Conservation (phyloP, 2,797 vertebrate species). For the Aphelocoma californica region DNA sequence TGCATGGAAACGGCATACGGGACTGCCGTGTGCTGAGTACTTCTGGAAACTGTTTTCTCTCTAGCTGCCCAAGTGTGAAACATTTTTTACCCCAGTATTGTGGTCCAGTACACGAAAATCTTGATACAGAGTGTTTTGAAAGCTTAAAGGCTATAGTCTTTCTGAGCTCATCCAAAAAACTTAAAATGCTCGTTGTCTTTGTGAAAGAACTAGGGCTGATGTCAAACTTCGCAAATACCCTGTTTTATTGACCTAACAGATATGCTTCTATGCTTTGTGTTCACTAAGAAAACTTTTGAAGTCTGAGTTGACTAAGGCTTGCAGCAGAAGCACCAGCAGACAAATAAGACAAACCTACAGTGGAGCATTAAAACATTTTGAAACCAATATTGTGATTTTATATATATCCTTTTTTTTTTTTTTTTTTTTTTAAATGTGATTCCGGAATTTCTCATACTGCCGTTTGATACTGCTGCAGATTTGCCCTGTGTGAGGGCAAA, state of each 20-base stretch:
- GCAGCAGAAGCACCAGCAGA: not conserved
- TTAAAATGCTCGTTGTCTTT: accelerated
- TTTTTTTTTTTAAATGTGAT: not conserved
- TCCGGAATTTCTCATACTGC: not conserved
- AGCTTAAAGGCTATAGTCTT: not conserved
- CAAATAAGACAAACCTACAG: not conserved
- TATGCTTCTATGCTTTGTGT: not conserved
- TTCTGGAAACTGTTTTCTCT: not conserved
- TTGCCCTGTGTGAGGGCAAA: not conserved
- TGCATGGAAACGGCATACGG: accelerated
- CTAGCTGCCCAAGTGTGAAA: not conserved
- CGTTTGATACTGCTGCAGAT: not conserved
- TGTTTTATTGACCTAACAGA: not conserved
- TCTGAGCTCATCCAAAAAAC: not conserved
- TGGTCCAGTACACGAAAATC: not conserved
- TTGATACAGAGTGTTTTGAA: not conserved
- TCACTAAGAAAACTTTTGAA: not conserved
- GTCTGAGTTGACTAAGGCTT: not conserved
- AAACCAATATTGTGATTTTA: not conserved
- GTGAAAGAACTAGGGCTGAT: not conserved
- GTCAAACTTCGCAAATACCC: not conserved
- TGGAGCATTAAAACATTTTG: not conserved
- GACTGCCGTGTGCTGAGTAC: not conserved
- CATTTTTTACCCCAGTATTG: not conserved
- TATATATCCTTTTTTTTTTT: too few species aligned